Percentiles rank a stretch among this genome's conserved stretches.
phyloP scores from a whole-genome alignment of 2,888 invertebrate genomes.

The Epiblema foenella region DNA sequence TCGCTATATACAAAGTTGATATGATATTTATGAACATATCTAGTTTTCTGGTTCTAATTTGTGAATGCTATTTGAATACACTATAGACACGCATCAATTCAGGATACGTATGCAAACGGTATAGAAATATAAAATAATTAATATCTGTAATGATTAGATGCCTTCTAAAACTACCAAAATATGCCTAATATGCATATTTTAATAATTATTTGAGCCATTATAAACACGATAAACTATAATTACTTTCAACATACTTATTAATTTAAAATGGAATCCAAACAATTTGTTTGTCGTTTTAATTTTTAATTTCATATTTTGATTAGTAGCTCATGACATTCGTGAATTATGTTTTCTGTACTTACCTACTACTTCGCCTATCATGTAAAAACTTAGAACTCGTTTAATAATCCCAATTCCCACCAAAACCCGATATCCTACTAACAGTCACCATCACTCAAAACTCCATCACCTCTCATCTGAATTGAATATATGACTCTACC shows the following conservation, averaged over 20 bases:
- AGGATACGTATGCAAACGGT: too few species aligned
- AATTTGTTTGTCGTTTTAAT: constrained; percentile 4
- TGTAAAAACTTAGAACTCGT: background rate
- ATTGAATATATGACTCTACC: constrained; percentile 22
- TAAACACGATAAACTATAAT: background rate
- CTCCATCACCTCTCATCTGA: background rate
- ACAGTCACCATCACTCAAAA: constrained; percentile 9
- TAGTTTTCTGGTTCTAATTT: too few species aligned
- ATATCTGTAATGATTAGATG: too few species aligned
- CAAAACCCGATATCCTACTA: constrained; percentile 12
- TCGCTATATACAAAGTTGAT: too few species aligned
- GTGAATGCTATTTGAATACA: too few species aligned
- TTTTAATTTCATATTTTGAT: background rate
- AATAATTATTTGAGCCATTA: background rate
- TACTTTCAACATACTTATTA: background rate
- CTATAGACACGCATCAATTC: too few species aligned
- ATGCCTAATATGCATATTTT: background rate
- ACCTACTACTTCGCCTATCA: too few species aligned
- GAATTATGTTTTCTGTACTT: background rate
- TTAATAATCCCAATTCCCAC: constrained; percentile 13
- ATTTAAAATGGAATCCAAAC: constrained; percentile 1
- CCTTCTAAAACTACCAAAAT: background rate
- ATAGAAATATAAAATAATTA: too few species aligned
- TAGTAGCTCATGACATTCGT: background rate
- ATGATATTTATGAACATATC: too few species aligned